phyloP scores from a whole-genome alignment of 2,888 invertebrate genomes.

The Dasypogon diadema region DNA sequence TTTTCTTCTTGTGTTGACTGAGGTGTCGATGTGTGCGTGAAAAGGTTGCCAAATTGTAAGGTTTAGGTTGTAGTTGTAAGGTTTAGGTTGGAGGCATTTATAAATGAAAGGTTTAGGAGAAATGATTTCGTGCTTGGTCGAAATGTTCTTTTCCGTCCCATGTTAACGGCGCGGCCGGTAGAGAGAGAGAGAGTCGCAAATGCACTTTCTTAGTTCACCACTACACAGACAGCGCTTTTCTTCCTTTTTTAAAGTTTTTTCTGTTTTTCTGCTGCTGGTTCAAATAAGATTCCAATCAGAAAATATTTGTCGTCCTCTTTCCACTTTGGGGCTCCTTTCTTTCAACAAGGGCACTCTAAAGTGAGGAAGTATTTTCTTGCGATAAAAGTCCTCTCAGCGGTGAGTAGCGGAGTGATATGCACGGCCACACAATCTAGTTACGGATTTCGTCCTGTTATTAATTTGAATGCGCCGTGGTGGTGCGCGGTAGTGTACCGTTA shows the following conservation, averaged over 20 bases:
- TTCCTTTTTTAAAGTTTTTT: neutral
- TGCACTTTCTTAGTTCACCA: neutral
- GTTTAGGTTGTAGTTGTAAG: no score
- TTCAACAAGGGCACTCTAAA: neutral
- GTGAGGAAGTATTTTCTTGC: slow-evolving; percentile 19
- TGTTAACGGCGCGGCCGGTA: no score
- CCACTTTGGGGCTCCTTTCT: neutral
- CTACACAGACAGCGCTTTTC: neutral
- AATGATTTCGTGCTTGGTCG: no score
- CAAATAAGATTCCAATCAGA: slow-evolving; percentile 40
- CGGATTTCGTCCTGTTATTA: slow-evolving; percentile 9
- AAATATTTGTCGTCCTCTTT: slow-evolving; percentile 18
- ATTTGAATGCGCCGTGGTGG: neutral
- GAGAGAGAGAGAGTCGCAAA: no score
- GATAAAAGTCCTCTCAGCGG: neutral
- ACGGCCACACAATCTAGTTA: slow-evolving; percentile 26
- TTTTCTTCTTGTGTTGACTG: slow-evolving; percentile 28
- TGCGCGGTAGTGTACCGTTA: neutral
- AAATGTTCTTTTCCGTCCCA: no score
- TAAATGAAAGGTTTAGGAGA: no score
- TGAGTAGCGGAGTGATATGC: neutral
- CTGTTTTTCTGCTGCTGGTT: neutral
- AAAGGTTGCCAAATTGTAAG: no score
- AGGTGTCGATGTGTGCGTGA: no score
- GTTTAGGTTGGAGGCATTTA: no score